A percentile compares a stretch with the other conserved stretches of the same genome.
These are phyloP conservation scores for Indicator maculatus DNA, from an alignment of 2,113 vertebrate species.

Conservation along the genomic window DNA sequence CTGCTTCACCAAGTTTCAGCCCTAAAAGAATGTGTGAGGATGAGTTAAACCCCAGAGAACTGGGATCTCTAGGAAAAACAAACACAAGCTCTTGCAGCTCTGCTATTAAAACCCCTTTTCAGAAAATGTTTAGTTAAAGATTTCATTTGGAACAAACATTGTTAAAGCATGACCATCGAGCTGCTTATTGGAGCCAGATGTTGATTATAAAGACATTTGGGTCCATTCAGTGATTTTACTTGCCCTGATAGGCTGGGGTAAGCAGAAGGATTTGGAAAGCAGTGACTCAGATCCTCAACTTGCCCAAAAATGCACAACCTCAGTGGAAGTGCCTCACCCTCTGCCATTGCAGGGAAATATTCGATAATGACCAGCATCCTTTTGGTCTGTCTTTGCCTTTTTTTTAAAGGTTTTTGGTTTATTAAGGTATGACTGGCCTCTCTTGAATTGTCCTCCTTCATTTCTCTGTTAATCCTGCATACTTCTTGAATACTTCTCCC, in stretches of 20 bases:
- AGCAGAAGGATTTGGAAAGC: constrained; percentile 69
- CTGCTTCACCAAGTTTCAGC: background rate
- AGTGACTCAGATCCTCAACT: constrained; percentile 59
- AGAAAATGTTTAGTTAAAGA: constrained; percentile 72
- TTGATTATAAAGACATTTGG: constrained; percentile 72
- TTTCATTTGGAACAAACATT: constrained; percentile 66
- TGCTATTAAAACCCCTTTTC: constrained; percentile 57
- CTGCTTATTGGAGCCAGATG: constrained; percentile 87
- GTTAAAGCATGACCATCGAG: constrained; percentile 66
- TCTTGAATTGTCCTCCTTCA: background rate
- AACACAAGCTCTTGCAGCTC: constrained; percentile 44
- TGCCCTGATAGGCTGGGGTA: constrained; percentile 75
- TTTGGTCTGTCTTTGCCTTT: background rate
- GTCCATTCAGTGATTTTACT: constrained; percentile 78
- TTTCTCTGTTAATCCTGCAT: background rate
- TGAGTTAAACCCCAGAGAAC: constrained; percentile 48
- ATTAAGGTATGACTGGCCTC: background rate
- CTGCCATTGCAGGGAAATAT: background rate
- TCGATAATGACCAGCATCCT: background rate
- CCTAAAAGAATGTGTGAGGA: constrained; percentile 56
- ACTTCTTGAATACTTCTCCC: constrained; percentile 34
- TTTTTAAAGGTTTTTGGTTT: background rate
- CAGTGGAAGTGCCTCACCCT: constrained; percentile 39
- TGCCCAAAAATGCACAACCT: constrained; percentile 49
- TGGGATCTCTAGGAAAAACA: constrained; percentile 66